Percentiles rank a stretch among this genome's conserved stretches.
Conservation (phyloP, 2,113 vertebrate species). For the Xenotilapia flavipinnis region DNA sequence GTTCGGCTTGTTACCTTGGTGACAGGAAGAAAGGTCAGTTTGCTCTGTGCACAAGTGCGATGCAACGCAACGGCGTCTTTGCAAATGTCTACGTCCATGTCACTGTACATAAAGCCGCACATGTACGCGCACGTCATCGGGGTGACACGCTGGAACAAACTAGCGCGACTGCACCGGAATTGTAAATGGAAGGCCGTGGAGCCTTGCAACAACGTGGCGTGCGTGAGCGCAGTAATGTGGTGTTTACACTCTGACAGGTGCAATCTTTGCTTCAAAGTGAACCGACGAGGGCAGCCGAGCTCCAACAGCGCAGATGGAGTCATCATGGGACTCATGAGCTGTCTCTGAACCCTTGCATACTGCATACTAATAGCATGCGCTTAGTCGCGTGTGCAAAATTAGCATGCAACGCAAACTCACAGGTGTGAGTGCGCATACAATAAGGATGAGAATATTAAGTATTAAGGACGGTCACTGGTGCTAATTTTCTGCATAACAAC, state of each 20-base stretch:
- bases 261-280: neutral
- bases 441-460: neutral
- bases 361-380: neutral
- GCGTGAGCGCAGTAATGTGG: neutral
- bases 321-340: neutral
- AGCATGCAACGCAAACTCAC: neutral
- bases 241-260: constrained; percentile 12
- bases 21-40: constrained; percentile 60
- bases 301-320: neutral
- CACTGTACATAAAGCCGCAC: neutral
- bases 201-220: neutral
- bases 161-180: neutral
- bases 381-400: neutral
- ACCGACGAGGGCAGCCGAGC: neutral
- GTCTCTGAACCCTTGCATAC: neutral
- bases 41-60: neutral
- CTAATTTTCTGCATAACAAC: neutral
- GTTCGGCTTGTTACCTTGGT: constrained; percentile 61
- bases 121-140: neutral
- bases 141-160: constrained; percentile 2
- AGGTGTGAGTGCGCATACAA: neutral
- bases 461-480: neutral
- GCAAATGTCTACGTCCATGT: neutral
- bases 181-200: neutral
- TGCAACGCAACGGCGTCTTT: neutral